A percentile compares a stretch with the other conserved stretches of the same genome.
These are phyloP conservation scores for Hystrix cristata DNA, from an alignment of 2,113 vertebrate genomes.

Conservation along the genomic window DNA sequence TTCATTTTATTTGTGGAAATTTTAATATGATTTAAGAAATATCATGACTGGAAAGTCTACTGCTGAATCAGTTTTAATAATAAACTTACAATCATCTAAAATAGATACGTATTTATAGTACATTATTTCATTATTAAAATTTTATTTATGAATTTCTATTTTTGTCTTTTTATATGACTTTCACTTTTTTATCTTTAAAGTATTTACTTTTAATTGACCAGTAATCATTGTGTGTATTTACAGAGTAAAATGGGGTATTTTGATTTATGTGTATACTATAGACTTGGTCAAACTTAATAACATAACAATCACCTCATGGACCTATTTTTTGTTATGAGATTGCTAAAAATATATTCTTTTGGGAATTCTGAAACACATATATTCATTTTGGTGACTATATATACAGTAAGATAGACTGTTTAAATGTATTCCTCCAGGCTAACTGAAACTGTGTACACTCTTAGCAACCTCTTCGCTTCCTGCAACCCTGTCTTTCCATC, in stretches of 20 bases:
- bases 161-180: background rate
- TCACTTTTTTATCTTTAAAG: background rate
- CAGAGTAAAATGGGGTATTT: background rate
- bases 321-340: background rate
- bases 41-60: background rate
- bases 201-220: background rate
- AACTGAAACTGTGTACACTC: background rate
- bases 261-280: background rate
- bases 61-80: background rate
- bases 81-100: background rate
- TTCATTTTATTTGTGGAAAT: background rate
- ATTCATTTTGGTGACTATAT: background rate
- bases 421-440: background rate
- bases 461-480: background rate
- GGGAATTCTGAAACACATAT: background rate
- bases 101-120: background rate
- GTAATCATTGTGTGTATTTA: background rate
- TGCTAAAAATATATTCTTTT: background rate
- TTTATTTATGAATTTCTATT: background rate
- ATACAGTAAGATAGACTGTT: no score
- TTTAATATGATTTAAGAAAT: background rate
- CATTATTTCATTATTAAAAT: background rate
- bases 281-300: background rate
- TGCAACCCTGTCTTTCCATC: accelerated
- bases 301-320: background rate